Percentiles rank a stretch among this genome's conserved stretches.
Conservation (phyloP, 2,113 vertebrate species). For the Hiodon alosoides region DNA sequence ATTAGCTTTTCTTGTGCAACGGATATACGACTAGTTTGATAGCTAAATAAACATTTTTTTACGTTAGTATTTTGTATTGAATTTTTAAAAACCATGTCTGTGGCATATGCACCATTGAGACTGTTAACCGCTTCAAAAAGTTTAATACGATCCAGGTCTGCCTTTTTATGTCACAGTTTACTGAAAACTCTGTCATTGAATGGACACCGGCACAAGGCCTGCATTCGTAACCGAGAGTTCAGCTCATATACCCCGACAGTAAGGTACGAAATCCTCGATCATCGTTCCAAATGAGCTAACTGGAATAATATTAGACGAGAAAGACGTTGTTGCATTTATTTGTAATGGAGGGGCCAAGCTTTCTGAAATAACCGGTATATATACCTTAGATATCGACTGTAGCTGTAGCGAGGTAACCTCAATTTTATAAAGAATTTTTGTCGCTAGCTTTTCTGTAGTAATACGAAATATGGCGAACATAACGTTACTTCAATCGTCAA, state of each 20-base stretch:
- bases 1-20: no score
- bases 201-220: slow-evolving; percentile 11
- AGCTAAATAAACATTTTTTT: no score
- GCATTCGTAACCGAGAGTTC: slow-evolving; percentile 4
- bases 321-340: no score
- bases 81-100: slow-evolving; percentile 1
- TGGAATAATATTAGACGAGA: background rate
- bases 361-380: no score
- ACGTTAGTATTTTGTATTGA: no score
- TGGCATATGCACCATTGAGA: background rate
- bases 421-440: no score
- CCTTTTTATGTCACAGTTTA: background rate
- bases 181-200: background rate
- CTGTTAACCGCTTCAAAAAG: background rate
- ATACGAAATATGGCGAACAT: no score
- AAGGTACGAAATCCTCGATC: slow-evolving; percentile 12
- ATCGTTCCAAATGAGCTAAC: background rate
- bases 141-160: background rate
- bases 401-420: no score
- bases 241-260: background rate
- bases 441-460: no score
- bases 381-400: no score
- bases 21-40: no score
- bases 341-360: background rate
- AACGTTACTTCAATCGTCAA: no score